Evolutionary conservation across 2,888 invertebrate species (phyloP), one percentile per base, ranked within the genome.

Genomic region (Aphodius sticticus): DNA sequence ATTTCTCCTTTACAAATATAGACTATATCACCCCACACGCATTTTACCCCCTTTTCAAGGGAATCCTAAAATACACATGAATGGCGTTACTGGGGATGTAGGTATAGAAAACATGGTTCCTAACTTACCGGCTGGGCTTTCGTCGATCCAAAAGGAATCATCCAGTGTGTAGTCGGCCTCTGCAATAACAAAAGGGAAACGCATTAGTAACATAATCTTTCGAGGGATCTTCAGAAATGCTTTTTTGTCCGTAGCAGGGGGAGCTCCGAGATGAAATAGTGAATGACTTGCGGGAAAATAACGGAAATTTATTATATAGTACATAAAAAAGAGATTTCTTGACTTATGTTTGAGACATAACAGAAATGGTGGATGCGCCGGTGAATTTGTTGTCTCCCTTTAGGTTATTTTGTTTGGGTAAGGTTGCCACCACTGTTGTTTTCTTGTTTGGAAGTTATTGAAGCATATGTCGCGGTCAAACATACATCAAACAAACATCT

Each of bases 141-240:
- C 96, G 91, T 96, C 96, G 92, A 95, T 96, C 96, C 96, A 96
- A 91, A 95, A 96, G 88, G 96, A 96, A 91, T 96, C 96, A 92
- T 96, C 96, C 91, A 96, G 93, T 88, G 96, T 96, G 91, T 96
- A 96, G 92, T 96, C 96, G 90, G 95, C 95, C 92, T 96, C 96
- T 96, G 94, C 78, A 95, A 96, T 90, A 90, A 89, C 86, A 84
- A 87, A 87, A 85, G 69, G 53, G 26, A 7, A 69, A 74, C 15
- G n/a, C 26, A 78, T 69, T 69, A 36, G 70, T 77, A 35, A 35
- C 35, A 37, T 74, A 36, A 74, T 74, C 74, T 74, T 74, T 36
- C 16, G 16, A 35, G 69, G 77, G 69, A 77, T 69, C 70, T 69
- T 69, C 69, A 69, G 15, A 70, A 26, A 77, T 69, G 70, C n/a